Evolutionary conservation across 2,113 vertebrate genomes (phyloP).

Genomic region (Pomatorhinus ruficollis): DNA sequence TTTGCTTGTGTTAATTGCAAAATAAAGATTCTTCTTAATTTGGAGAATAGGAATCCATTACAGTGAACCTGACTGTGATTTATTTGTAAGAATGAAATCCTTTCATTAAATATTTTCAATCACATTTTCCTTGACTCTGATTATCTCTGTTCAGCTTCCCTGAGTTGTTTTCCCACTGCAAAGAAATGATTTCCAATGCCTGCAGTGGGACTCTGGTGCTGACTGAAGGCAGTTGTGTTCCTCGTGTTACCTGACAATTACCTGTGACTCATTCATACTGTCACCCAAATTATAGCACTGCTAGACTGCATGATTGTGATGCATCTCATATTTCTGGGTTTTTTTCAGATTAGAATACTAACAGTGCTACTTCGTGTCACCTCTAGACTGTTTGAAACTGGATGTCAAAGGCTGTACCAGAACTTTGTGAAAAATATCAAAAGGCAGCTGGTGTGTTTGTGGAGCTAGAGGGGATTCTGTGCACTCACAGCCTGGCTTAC

Average conservation of each 20-base stretch:
- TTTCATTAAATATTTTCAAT: neutral
- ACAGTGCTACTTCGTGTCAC: neutral
- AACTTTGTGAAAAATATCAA: neutral
- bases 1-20: neutral
- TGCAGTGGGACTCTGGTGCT: neutral
- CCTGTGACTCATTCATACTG: neutral
- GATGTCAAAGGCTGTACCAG: neutral
- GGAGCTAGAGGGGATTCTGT: neutral
- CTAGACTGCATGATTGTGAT: neutral
- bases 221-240: slow-evolving; percentile 6
- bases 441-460: neutral
- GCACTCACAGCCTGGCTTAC: neutral
- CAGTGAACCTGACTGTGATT: neutral
- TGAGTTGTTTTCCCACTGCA: neutral
- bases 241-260: slow-evolving; percentile 18
- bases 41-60: neutral
- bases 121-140: neutral
- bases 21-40: neutral
- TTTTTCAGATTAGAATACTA: neutral
- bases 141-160: neutral
- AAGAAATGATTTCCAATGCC: neutral
- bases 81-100: neutral
- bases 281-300: neutral
- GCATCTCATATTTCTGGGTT: neutral
- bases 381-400: neutral